A percentile compares a stretch with the other conserved stretches of the same genome.
These are phyloP conservation scores for Ceyx cyanopectus DNA, from an alignment of 2,113 vertebrate genomes.

Conservation along the genomic window DNA sequence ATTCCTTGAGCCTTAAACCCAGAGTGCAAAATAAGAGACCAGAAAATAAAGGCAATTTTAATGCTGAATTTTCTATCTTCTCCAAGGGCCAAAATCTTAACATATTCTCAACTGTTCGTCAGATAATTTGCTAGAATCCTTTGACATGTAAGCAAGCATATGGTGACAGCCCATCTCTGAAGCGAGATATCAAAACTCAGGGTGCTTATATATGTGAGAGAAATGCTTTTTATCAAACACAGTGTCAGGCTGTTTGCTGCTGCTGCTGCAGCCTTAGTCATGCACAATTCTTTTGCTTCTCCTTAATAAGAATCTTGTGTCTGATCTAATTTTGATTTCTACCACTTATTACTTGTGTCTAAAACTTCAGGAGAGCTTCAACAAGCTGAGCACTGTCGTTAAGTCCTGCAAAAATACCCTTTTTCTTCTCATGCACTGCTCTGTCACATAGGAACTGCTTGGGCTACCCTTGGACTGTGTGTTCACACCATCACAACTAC, in stretches of 20 bases:
- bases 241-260: not conserved
- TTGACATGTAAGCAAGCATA: not conserved
- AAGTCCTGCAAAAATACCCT: not conserved
- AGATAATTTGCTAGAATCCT: not conserved
- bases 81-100: not conserved
- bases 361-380: not conserved
- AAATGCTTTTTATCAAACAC: not conserved
- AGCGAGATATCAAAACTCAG: not conserved
- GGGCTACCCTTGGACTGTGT: not conserved
- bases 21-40: not conserved
- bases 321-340: not conserved
- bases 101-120: not conserved
- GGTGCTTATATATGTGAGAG: not conserved
- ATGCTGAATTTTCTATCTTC: not conserved
- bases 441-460: not conserved
- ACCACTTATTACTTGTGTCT: not conserved
- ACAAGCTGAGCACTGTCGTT: accelerated
- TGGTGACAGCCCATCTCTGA: not conserved
- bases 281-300: accelerated
- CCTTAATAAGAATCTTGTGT: not conserved
- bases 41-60: not conserved
- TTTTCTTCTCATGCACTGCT: not conserved
- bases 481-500: not conserved
- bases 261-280: not conserved
- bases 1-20: not conserved